phyloP scores from a whole-genome alignment of 2,888 invertebrate genomes.

The Physocephala rufipes region DNA sequence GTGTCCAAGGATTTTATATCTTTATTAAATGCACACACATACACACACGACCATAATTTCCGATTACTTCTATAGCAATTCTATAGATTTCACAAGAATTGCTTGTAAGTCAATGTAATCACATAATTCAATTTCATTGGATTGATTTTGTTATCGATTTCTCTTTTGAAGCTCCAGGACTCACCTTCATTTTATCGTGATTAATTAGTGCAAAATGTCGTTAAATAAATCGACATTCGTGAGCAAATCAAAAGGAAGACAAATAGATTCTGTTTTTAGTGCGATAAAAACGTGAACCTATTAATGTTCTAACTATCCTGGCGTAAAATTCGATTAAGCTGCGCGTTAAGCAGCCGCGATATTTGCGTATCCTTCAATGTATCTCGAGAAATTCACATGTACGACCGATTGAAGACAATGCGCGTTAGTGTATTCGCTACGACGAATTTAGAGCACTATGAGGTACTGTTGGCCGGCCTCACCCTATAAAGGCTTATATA shows the following conservation, averaged over 20 bases:
- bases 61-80: not conserved
- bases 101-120: not conserved
- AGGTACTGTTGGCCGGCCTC: conserved; percentile 66
- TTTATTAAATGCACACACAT: no score
- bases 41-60: no score
- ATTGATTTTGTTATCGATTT: conserved; percentile 34
- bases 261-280: not conserved
- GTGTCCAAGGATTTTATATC: no score
- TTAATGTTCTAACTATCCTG: not conserved
- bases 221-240: not conserved
- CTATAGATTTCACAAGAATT: not conserved
- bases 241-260: not conserved
- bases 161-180: conserved; percentile 37
- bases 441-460: conserved; percentile 66
- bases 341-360: conserved; percentile 31
- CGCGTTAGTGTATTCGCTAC: conserved; percentile 53
- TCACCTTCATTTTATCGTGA: conserved; percentile 53
- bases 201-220: not conserved
- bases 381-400: not conserved
- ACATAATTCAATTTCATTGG: not conserved
- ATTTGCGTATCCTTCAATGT: conserved; percentile 24
- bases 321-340: conserved; percentile 16
- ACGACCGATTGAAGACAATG: conserved; percentile 19
- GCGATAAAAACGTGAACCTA: no score
- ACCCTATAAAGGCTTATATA: conserved; percentile 67